Evolutionary conservation across 2,888 invertebrate genomes (phyloP), one percentile per base, ranked within the genome.

Genomic region (Trachelus tabidus): DNA sequence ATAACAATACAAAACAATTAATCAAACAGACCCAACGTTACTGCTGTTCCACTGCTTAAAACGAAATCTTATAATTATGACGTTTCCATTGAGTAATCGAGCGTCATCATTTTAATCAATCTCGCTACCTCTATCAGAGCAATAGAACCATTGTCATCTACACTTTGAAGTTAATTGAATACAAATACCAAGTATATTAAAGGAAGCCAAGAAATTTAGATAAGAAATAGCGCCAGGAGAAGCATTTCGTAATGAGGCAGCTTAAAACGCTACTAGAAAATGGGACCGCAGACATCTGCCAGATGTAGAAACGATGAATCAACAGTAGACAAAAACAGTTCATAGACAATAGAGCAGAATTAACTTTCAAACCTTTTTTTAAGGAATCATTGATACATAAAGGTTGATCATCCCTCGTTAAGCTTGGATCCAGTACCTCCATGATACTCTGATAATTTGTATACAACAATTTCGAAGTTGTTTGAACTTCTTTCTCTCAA

Each of bases 401-500:
- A 75, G 90, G 90, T 76, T 88, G 89, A 81, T 91, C 90, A 79
- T 91, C 91, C 76, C 89, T 87, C 4, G 89, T 86, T 37, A 90
- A 83, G 75, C 88, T 90, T 12, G 91, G 89, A 85, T 91, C 91
- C 69, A 91, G 79, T n/a, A 91, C 87, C 84, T 90, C 90, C 90
- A 91, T 89, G 56, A 56, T 56, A 23, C 15, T 56, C 56, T 2
- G 56, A 56, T 23, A 56, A 56, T 56, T 9, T 56, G 23, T 23
- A 56, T 23, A 56, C 23, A 15, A 40, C 15, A 40, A 56, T 56
- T 56, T 15, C 23, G 2, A 56, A 56, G 15, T 9, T 56, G 23
- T 56, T 56, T 56, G 56, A 56, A 23, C 23, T 56, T 56, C 56
- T 56, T 56, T 56, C 23, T 40, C 15, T 15, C 23, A 23, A 56